Evolutionary conservation across 1,140 invertebrate genomes (phyloP).

Genomic region (Pararge aegeria): DNA sequence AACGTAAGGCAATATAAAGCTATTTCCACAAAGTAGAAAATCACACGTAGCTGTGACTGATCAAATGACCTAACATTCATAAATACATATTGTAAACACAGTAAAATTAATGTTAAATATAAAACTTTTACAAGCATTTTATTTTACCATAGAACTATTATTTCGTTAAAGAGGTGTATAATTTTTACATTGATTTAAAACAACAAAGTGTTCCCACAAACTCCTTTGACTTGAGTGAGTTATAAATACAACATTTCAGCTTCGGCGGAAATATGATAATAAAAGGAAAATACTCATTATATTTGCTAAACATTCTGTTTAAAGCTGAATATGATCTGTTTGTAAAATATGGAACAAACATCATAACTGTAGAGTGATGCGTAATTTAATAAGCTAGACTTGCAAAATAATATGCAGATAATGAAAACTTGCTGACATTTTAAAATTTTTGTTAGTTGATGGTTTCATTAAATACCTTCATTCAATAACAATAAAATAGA

Average conservation of each 20-base stretch:
- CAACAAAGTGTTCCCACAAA: not conserved
- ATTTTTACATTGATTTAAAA: not conserved
- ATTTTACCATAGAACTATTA: not conserved
- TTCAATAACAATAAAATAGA: too few relatives aligned
- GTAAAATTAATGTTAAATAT: slow-evolving; percentile 2
- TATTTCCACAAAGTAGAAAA: slow-evolving; percentile 5
- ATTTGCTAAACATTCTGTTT: not conserved
- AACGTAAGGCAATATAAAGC: slow-evolving; percentile 19
- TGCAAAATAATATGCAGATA: not conserved
- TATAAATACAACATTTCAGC: not conserved
- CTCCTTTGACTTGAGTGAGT: not conserved
- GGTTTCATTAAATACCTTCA: too few relatives aligned
- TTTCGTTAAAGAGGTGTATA: too few relatives aligned
- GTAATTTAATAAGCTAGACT: not conserved
- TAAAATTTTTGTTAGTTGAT: too few relatives aligned
- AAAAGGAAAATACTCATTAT: slow-evolving; percentile 19
- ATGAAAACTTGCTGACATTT: not conserved
- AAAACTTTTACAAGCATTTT: slow-evolving; percentile 13
- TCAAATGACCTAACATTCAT: not conserved
- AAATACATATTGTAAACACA: slow-evolving; percentile 7
- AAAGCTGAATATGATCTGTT: not conserved
- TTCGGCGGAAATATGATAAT: slow-evolving; percentile 20
- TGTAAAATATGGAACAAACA: not conserved
- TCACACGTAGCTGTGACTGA: not conserved
- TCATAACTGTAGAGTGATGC: not conserved